Conservation (phyloP, 2,113 vertebrate species). For the Hypanus sabinus region DNA sequence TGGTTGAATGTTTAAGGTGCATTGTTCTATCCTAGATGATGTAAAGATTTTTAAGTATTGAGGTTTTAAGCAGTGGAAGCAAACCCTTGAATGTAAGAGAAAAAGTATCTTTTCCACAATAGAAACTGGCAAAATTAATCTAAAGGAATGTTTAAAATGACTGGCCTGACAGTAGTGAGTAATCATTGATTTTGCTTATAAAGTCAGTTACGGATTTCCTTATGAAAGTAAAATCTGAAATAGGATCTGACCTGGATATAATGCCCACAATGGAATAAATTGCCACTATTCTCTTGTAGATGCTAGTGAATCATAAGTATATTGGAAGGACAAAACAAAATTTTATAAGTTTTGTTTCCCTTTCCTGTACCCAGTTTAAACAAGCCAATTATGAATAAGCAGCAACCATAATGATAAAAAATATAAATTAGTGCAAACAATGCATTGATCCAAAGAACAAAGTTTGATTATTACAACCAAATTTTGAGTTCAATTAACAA, state of each 20-base stretch:
- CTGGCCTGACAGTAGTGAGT: no score
- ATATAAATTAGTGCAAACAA: background rate
- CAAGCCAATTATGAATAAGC: background rate
- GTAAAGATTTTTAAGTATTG: no score
- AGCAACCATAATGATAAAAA: background rate
- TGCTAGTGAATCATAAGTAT: background rate
- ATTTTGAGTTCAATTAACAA: background rate
- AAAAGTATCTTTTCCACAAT: background rate
- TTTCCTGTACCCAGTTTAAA: background rate
- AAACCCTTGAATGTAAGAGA: background rate
- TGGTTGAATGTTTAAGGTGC: no score
- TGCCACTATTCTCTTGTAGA: background rate
- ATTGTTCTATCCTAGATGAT: no score
- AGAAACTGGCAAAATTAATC: background rate
- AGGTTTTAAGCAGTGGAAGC: background rate
- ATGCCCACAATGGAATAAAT: background rate
- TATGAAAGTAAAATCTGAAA: background rate
- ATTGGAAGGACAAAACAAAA: background rate
- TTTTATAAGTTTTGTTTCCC: background rate
- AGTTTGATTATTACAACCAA: background rate
- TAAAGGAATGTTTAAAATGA: background rate
- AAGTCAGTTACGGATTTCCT: no score
- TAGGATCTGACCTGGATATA: background rate
- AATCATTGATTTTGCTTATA: no score
- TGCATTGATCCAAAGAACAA: background rate